Evolutionary conservation across 23 tunicate species (phyloP).

Genomic region (Diplosoma virens): DNA sequence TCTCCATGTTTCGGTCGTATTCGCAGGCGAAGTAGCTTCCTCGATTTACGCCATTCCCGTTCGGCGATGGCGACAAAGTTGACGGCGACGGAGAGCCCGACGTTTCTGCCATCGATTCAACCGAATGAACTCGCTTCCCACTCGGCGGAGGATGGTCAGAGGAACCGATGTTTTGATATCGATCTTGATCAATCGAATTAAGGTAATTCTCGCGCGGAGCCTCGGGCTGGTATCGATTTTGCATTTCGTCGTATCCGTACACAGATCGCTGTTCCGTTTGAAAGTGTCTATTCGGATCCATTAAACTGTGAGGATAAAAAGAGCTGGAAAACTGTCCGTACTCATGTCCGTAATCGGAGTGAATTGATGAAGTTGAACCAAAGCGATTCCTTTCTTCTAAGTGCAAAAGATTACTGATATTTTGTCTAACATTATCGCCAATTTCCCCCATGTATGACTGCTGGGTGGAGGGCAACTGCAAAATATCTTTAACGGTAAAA

Average conservation of each 20-base stretch:
- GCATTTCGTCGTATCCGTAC: not conserved
- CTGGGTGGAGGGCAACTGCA: constrained; percentile 33
- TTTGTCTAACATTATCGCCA: not conserved
- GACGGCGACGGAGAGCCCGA: constrained; percentile 51
- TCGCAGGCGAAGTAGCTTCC: not conserved
- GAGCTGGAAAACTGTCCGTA: not conserved
- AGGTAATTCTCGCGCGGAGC: not conserved
- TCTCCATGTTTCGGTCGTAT: not conserved
- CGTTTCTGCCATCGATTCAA: constrained; percentile 48
- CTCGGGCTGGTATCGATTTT: not conserved
- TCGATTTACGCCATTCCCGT: not conserved
- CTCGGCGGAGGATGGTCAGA: not conserved
- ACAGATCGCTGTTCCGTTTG: not conserved
- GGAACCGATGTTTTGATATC: constrained; percentile 1
- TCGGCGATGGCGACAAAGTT: constrained; percentile 16
- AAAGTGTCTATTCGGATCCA: not conserved
- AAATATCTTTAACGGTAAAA: constrained; percentile 50
- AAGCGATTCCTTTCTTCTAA: not conserved
- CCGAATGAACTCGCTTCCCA: constrained; percentile 37
- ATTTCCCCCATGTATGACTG: not conserved
- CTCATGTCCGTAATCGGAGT: constrained; percentile 11
- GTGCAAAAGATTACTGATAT: not conserved
- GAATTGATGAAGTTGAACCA: not conserved
- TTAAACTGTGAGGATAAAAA: not conserved
- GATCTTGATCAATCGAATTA: not conserved